phyloP scores from a whole-genome alignment of 2,797 vertebrate species.

The Rachycentron canadum region DNA sequence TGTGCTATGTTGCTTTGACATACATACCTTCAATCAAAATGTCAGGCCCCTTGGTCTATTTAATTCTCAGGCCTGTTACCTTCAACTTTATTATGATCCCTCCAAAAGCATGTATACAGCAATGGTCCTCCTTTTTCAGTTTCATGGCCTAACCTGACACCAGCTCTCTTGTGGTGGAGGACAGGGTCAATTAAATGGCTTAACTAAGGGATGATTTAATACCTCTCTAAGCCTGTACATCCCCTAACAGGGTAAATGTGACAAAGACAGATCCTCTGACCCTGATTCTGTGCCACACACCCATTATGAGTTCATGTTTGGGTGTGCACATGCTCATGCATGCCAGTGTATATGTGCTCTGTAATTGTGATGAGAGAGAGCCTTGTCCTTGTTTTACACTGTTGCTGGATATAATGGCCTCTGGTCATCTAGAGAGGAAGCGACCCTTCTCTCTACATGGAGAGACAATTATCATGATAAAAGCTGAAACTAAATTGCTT shows the following conservation, averaged over 20 bases:
- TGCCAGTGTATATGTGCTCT: slow-evolving; percentile 39
- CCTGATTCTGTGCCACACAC: slow-evolving; percentile 42
- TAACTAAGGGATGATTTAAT: slow-evolving; percentile 59
- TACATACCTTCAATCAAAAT: not conserved
- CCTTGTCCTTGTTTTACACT: slow-evolving; percentile 9
- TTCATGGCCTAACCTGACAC: slow-evolving; percentile 1
- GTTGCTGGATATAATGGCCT: slow-evolving; percentile 41
- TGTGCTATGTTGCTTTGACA: not conserved
- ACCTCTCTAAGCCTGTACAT: slow-evolving; percentile 26
- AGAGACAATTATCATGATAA: slow-evolving; percentile 31
- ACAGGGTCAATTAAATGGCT: slow-evolving; percentile 50
- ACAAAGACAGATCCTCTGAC: slow-evolving; percentile 56
- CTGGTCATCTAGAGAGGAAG: slow-evolving; percentile 47
- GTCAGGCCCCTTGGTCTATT: not conserved
- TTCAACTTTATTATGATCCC: not conserved
- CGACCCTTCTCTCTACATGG: slow-evolving; percentile 3
- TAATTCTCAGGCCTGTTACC: not conserved
- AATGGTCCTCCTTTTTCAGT: not conserved
- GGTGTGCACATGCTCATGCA: slow-evolving; percentile 31
- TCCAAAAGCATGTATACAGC: not conserved
- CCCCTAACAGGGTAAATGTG: slow-evolving; percentile 15
- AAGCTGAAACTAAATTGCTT: slow-evolving; percentile 27
- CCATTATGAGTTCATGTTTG: slow-evolving; percentile 37
- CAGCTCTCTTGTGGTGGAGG: not conserved
- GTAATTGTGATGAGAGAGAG: slow-evolving; percentile 6